Percentiles rank a stretch among this genome's conserved stretches.
phyloP scores from a whole-genome alignment of 2,888 invertebrate species.

The Leptopilina drosophilae region DNA sequence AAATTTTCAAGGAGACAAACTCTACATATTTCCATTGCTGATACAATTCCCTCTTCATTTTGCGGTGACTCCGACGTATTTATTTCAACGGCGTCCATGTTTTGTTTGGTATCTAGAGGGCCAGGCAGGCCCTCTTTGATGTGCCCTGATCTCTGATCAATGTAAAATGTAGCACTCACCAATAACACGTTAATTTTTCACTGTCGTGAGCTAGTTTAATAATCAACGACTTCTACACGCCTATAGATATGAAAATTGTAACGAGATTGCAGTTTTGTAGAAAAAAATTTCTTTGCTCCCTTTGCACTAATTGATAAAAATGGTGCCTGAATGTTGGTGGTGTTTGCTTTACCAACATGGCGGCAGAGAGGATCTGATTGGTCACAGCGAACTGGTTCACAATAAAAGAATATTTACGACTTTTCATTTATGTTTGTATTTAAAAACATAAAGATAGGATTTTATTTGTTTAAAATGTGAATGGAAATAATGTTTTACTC shows the following conservation, averaged over 20 bases:
- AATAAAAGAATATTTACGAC: no score
- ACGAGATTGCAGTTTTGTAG: background rate
- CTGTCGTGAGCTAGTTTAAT: background rate
- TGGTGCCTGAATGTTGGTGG: no score
- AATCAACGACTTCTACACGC: background rate
- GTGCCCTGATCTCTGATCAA: slow-evolving; percentile 12
- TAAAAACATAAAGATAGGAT: no score
- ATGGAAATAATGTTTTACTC: no score
- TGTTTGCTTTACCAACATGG: no score
- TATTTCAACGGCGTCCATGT: slow-evolving; percentile 75
- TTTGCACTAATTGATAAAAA: no score
- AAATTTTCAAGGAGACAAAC: slow-evolving; percentile 69
- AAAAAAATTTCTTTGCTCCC: slow-evolving; percentile 5
- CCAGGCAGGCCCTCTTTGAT: slow-evolving; percentile 12
- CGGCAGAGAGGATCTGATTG: no score
- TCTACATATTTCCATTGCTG: slow-evolving; percentile 70
- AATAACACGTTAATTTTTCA: background rate
- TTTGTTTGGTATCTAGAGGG: slow-evolving; percentile 64
- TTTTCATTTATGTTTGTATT: no score
- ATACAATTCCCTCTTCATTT: slow-evolving; percentile 64
- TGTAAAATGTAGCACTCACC: background rate
- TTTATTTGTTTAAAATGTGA: no score
- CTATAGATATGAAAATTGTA: background rate
- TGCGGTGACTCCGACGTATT: slow-evolving; percentile 67
- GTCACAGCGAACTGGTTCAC: no score